Evolutionary conservation across 1,140 invertebrate genomes (phyloP).

Genomic region (Eueides isabella): DNA sequence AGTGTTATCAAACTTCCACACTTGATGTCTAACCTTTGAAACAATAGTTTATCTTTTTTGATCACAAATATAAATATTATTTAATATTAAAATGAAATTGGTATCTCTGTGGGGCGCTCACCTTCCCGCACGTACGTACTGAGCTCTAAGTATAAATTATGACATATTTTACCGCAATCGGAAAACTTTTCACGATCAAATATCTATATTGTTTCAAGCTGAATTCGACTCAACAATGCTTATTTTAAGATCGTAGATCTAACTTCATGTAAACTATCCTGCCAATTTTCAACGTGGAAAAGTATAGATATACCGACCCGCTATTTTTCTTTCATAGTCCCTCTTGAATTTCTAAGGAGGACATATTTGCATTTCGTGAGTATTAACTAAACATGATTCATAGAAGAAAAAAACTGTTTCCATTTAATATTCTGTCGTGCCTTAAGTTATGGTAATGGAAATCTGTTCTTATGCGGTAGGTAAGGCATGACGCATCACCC

Average conservation of each 20-base stretch:
- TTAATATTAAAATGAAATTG: slow-evolving; percentile 50
- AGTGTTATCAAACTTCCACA: slow-evolving; percentile 64
- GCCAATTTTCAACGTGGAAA: slow-evolving; percentile 1
- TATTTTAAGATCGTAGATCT: neutral
- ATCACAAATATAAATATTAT: slow-evolving; percentile 51
- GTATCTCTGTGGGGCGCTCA: slow-evolving; percentile 41
- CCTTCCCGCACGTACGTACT: slow-evolving; percentile 32
- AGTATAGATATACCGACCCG: slow-evolving; percentile 35
- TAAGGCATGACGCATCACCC: slow-evolving; percentile 19
- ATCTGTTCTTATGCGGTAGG: slow-evolving; percentile 26
- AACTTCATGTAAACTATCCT: neutral
- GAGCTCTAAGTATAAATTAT: slow-evolving; percentile 42
- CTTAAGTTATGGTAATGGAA: slow-evolving; percentile 39
- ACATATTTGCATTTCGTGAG: slow-evolving; percentile 61
- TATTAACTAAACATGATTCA: slow-evolving; percentile 54
- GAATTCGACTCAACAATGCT: slow-evolving; percentile 6
- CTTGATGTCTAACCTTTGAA: slow-evolving; percentile 48
- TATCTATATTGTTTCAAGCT: slow-evolving; percentile 6
- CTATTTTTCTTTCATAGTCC: slow-evolving; percentile 59
- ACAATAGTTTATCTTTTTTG: slow-evolving; percentile 47
- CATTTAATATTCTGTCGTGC: slow-evolving; percentile 40
- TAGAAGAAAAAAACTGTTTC: slow-evolving; percentile 35
- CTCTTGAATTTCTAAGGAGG: slow-evolving; percentile 57
- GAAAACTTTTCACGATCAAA: neutral
- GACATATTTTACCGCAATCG: slow-evolving; percentile 49